phyloP scores from a whole-genome alignment of 2,113 vertebrate species.

The Megaceryle torquata region DNA sequence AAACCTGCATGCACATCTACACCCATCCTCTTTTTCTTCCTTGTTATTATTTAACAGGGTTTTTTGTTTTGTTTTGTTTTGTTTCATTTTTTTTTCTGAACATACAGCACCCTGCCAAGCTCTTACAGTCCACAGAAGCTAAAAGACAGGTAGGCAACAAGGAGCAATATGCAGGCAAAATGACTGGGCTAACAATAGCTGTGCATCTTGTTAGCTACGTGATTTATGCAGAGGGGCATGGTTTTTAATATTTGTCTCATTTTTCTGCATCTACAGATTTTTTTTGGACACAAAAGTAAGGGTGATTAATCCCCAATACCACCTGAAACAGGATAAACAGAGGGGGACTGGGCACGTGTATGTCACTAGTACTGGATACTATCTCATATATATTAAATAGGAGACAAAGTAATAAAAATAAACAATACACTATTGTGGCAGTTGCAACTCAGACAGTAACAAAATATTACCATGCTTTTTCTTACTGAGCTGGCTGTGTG shows the following conservation, averaged over 20 bases:
- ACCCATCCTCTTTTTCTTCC: background rate
- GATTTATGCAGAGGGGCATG: background rate
- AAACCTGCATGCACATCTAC: background rate
- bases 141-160: background rate
- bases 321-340: background rate
- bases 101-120: background rate
- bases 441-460: constrained; percentile 36
- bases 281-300: background rate
- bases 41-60: background rate
- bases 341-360: background rate
- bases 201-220: background rate
- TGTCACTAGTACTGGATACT: background rate
- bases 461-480: constrained; percentile 52
- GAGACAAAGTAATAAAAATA: constrained; percentile 38
- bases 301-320: background rate
- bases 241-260: background rate
- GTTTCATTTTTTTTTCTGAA: background rate
- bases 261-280: background rate
- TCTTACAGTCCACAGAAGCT: background rate
- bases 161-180: background rate
- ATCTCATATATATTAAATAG: background rate
- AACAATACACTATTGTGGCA: constrained; percentile 17
- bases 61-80: background rate
- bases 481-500: constrained; percentile 40
- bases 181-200: background rate